These are phyloP conservation scores for Cettia cetti DNA, from an alignment of 2,113 vertebrate genomes.

Conservation along the genomic window DNA sequence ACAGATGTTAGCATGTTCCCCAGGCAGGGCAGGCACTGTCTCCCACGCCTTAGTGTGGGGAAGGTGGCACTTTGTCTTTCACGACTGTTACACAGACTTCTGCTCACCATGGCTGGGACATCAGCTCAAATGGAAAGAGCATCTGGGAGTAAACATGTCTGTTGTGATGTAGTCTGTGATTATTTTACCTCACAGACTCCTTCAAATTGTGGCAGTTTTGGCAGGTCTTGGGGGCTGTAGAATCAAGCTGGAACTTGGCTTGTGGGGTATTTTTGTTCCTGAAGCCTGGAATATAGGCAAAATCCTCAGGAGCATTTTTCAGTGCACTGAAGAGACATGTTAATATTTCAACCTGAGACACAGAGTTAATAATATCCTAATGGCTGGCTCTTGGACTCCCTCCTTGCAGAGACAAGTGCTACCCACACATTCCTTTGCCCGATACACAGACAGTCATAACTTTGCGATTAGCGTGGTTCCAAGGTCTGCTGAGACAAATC, in stretches of 20 bases:
- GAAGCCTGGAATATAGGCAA: not conserved
- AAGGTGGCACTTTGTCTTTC: not conserved
- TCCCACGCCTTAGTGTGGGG: not conserved
- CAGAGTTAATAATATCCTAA: not conserved
- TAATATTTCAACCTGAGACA: not conserved
- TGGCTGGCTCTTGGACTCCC: not conserved
- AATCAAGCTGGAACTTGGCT: not conserved
- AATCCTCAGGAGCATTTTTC: not conserved
- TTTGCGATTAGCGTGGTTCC: not conserved
- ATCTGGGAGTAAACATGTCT: not conserved
- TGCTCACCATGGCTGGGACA: not conserved
- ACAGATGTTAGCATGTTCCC: not conserved
- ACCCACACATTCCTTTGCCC: slow-evolving; percentile 17
- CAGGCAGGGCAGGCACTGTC: no score
- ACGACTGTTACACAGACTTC: not conserved
- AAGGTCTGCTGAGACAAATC: slow-evolving; percentile 48
- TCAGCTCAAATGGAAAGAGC: not conserved
- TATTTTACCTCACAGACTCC: not conserved
- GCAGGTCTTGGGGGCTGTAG: not conserved
- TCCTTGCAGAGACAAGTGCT: not conserved
- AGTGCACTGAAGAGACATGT: not conserved
- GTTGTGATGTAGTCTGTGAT: not conserved
- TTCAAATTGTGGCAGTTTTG: not conserved
- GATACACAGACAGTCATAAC: slow-evolving; percentile 6
- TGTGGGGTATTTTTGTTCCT: not conserved